Base-by-base conservation (phyloP, 2,888 invertebrate genomes). In the Chrysolina americana region DNA sequence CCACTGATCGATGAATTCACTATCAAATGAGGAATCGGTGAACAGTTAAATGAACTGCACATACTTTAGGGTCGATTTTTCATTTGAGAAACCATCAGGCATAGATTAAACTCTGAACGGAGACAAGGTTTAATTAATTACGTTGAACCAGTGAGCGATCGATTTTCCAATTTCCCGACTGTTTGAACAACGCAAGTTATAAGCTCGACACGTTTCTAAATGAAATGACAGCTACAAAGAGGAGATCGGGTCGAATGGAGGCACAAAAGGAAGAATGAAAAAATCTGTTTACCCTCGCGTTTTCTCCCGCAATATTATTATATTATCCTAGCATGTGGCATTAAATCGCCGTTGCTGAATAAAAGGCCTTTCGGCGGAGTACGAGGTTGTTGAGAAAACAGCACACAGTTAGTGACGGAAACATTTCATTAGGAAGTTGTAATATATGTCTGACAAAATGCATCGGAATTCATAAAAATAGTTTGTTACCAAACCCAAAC, bases 241-340 rank as follows among this genome's bases (percentile, higher is more conserved):
- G 10, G 63, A 36, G 64, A 36, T 11, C 59, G 36, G 6, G 2
- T 50, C 50, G 50, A 50, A 50, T n/a, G 50, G 17, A 50, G 50
- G 6, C 36, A 59, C 28, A 59, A 59, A 59, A 59, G 59, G 59
- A 53, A 59, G 59, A 59, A 59, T 2, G n/a, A 6, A 9, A 36
- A 77, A 77, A 77, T 77, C 70, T 64, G 73, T 73, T 73, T 66
- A 73, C 74, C 77, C 77, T 77, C 76, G 65, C 68, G 44, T 69
- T 76, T 71, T 71, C 71, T 69, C 53, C 65, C 68, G 53, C 75
- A 73, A 80, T 77, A 78, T 78, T 76, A 80, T 78, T 75, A 74
- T 76, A 79, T 79, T 76, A 75, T 76, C 76, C 70, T 73, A 76
- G 78, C 76, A 79, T 79, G 77, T 74, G 73, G 77, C 79, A 79